These are phyloP conservation scores for Dicrostonyx torquatus DNA, from an alignment of 2,797 vertebrate species.

Conservation along the genomic window DNA sequence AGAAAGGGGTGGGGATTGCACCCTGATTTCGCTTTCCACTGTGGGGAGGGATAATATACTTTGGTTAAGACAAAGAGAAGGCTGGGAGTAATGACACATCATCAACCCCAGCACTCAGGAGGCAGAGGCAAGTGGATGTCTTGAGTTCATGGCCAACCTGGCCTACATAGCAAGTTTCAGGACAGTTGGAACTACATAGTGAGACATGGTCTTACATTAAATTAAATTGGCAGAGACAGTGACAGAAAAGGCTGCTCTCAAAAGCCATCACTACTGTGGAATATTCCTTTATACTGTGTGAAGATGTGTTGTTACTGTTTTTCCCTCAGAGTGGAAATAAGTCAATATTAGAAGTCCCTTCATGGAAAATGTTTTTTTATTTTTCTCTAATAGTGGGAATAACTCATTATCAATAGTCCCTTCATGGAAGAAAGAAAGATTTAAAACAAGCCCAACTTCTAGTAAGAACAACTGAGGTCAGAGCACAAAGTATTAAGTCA, in stretches of 20 bases:
- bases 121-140: background rate
- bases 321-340: too few relatives aligned
- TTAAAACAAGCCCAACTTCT: too few relatives aligned
- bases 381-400: too few relatives aligned
- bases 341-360: too few relatives aligned
- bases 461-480: too few relatives aligned
- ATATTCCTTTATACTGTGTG: background rate
- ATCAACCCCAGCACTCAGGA: background rate
- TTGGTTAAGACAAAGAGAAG: too few relatives aligned
- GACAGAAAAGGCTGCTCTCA: background rate
- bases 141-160: background rate
- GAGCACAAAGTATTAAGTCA: too few relatives aligned
- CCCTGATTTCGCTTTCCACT: background rate
- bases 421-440: too few relatives aligned
- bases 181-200: background rate
- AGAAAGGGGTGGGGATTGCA: background rate
- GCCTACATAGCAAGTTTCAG: background rate
- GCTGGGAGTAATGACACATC: background rate
- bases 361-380: too few relatives aligned
- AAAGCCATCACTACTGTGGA: background rate
- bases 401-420: too few relatives aligned
- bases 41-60: background rate
- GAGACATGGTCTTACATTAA: background rate
- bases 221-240: background rate
- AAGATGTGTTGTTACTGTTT: background rate